A percentile compares a stretch with the other conserved stretches of the same genome.
Evolutionary conservation across 2,888 invertebrate genomes (phyloP).

Genomic region (Andrena chrysosceles): DNA sequence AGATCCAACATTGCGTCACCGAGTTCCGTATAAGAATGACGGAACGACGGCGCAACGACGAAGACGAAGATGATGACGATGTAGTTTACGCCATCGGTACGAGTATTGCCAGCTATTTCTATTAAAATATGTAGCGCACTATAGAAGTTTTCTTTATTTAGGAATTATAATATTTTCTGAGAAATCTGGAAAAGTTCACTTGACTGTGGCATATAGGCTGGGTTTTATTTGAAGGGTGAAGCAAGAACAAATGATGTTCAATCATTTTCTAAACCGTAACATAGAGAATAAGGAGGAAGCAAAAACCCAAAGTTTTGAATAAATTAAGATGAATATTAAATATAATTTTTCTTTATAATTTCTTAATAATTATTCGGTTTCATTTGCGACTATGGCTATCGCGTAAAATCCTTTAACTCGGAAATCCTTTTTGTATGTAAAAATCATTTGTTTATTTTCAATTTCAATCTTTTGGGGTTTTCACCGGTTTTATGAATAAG

Average conservation of each 20-base stretch:
- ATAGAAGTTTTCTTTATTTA: background rate
- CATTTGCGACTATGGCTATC: too few species aligned
- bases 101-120: background rate
- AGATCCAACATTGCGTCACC: constrained; percentile 69
- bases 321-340: too few species aligned
- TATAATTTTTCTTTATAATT: background rate
- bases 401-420: too few species aligned
- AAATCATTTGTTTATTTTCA: too few species aligned
- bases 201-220: background rate
- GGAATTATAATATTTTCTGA: background rate
- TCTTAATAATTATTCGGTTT: background rate
- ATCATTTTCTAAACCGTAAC: constrained; percentile 1
- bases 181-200: background rate
- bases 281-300: background rate
- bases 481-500: too few species aligned
- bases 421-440: too few species aligned
- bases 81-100: constrained; percentile 70
- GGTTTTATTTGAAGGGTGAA: background rate
- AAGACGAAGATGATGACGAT: constrained; percentile 70
- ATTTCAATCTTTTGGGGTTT: too few species aligned
- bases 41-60: constrained; percentile 66
- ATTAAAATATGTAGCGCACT: background rate
- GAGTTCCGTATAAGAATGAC: constrained; percentile 79
- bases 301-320: constrained; percentile 5
- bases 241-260: background rate